Conservation (phyloP, 2,888 invertebrate genomes). For the Tanaodytes sp. region DNA sequence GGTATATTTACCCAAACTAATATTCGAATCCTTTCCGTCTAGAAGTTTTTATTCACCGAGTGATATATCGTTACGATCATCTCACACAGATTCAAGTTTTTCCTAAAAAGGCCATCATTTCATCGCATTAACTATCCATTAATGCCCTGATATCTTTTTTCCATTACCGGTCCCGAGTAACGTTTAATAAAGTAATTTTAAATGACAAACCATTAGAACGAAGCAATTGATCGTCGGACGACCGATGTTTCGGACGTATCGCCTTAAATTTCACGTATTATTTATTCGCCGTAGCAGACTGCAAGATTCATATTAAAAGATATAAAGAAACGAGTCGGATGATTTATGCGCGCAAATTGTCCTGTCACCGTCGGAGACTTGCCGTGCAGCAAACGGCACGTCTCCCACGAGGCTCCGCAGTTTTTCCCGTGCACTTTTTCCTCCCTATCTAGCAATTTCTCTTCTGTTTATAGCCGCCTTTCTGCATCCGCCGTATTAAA, state of each 20-base stretch:
- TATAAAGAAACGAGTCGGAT: constrained; percentile 69
- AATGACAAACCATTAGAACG: constrained; percentile 51
- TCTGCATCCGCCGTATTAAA: constrained; percentile 45
- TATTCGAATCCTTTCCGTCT: too few relatives aligned
- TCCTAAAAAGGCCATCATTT: too few relatives aligned
- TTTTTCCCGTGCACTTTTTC: constrained; percentile 44
- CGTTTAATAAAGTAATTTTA: constrained; percentile 33
- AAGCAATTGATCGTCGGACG: constrained; percentile 65
- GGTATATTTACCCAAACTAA: too few relatives aligned
- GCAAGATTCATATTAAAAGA: constrained; percentile 70
- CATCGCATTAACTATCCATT: too few relatives aligned
- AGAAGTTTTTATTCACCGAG: too few relatives aligned
- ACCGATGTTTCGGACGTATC: constrained; percentile 64
- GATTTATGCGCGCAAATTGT: constrained; percentile 72
- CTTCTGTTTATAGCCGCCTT: constrained; percentile 38
- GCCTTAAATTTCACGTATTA: constrained; percentile 52
- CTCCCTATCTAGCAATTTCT: constrained; percentile 38
- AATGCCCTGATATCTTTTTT: too few relatives aligned
- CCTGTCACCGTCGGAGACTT: constrained; percentile 63
- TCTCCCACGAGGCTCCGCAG: constrained; percentile 53
- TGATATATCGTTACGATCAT: too few relatives aligned
- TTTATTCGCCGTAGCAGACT: constrained; percentile 54
- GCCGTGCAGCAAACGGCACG: constrained; percentile 49
- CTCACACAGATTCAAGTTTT: too few relatives aligned
- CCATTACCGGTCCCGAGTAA: constrained; percentile 5